Evolutionary conservation across 2,888 invertebrate species (phyloP).

Genomic region (Caenorhabditis parvicauda): DNA sequence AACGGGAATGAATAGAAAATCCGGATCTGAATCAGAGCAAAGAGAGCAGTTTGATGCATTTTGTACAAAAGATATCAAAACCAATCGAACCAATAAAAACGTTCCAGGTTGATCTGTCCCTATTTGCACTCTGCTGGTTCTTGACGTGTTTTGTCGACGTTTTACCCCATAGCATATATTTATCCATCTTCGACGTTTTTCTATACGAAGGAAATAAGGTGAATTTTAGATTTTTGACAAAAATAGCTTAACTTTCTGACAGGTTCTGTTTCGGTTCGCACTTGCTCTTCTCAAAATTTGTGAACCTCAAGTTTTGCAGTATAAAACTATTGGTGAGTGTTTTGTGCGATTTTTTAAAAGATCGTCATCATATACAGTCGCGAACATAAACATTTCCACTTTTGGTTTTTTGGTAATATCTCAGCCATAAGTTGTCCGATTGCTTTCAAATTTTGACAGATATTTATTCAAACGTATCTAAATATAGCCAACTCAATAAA

Average conservation of each 20-base stretch:
- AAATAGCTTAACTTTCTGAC: slow-evolving; percentile 1
- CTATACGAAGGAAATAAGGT: slow-evolving; percentile 69
- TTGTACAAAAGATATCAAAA: no score
- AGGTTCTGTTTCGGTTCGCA: slow-evolving; percentile 68
- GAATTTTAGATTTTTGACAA: slow-evolving; percentile 4
- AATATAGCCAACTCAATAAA: no score
- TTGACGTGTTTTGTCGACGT: slow-evolving; percentile 69
- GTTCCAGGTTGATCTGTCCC: slow-evolving; percentile 50
- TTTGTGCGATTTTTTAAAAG: no score
- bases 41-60: no score
- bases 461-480: no score
- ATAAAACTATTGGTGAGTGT: slow-evolving; percentile 49
- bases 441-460: no score
- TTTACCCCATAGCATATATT: slow-evolving; percentile 66
- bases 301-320: slow-evolving; percentile 66
- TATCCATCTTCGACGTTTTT: slow-evolving; percentile 69
- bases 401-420: no score
- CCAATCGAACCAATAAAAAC: background rate
- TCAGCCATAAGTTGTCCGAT: no score
- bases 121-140: slow-evolving; percentile 70
- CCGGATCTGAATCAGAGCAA: no score
- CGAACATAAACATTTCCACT: no score
- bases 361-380: no score
- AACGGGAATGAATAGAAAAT: no score
- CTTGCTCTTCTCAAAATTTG: slow-evolving; percentile 67